Percentiles rank a stretch among this genome's conserved stretches.
phyloP scores from a whole-genome alignment of 2,113 vertebrate genomes.

The Acanthisitta chloris region DNA sequence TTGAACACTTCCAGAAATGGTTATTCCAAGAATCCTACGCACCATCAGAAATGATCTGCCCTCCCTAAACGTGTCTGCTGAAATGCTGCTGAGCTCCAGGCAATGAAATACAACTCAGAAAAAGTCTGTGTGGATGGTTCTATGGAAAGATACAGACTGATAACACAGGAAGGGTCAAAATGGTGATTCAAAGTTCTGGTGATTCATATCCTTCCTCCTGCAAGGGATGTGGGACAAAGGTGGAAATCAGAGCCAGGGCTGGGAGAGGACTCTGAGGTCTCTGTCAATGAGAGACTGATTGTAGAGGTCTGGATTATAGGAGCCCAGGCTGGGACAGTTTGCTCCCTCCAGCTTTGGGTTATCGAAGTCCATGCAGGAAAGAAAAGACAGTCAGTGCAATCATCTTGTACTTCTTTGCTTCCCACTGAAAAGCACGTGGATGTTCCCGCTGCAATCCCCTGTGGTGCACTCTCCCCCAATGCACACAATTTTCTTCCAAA shows the following conservation, averaged over 20 bases:
- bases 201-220: background rate
- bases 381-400: background rate
- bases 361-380: background rate
- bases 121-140: background rate
- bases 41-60: background rate
- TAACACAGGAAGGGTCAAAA: background rate
- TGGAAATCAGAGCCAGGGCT: background rate
- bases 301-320: background rate
- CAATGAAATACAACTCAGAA: background rate
- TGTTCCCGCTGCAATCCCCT: background rate
- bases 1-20: background rate
- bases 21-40: background rate
- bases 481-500: background rate
- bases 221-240: background rate
- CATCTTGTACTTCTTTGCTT: background rate
- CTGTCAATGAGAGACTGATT: accelerated
- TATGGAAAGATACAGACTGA: background rate
- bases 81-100: background rate
- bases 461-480: background rate
- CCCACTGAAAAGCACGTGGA: background rate
- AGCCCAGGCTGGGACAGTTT: background rate
- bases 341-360: background rate
- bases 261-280: background rate
- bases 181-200: background rate
- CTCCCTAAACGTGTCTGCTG: background rate